Percentiles rank a stretch among this genome's conserved stretches.
Evolutionary conservation across 2,113 vertebrate species (phyloP).

Genomic region (Sinocyclocheilus rhinocerous): DNA sequence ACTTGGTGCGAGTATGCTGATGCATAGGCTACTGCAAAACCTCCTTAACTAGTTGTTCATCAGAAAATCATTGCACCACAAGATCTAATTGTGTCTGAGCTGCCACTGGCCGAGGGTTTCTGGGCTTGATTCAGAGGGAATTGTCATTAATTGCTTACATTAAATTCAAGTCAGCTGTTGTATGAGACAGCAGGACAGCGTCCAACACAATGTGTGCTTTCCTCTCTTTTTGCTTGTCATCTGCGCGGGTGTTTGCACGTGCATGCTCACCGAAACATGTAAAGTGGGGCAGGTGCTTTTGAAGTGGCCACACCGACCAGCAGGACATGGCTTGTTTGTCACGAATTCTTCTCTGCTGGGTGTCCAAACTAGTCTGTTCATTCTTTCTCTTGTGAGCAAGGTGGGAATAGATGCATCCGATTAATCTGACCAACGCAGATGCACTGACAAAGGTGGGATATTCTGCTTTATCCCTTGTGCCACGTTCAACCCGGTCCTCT

Average conservation of each 20-base stretch:
- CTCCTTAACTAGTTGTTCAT: constrained; percentile 33
- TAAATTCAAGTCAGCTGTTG: constrained; percentile 5
- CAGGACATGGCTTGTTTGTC: not conserved
- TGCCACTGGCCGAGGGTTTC: not conserved
- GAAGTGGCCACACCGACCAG: not conserved
- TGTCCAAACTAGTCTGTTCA: not conserved
- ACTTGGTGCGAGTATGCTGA: not conserved
- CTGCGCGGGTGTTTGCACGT: not conserved
- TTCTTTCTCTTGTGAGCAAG: not conserved
- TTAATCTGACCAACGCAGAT: not conserved
- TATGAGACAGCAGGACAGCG: not conserved
- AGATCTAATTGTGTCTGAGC: constrained; percentile 25
- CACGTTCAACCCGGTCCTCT: not conserved
- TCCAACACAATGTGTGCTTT: not conserved
- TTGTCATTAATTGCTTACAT: no score
- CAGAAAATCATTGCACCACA: constrained; percentile 32
- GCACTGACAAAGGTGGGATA: not conserved
- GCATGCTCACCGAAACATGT: not conserved
- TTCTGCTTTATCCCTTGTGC: not conserved
- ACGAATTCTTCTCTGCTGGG: not conserved
- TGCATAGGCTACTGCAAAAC: not conserved
- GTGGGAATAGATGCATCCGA: not conserved
- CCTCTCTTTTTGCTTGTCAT: not conserved
- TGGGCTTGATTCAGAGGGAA: constrained; percentile 10
- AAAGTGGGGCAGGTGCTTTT: not conserved